A percentile compares a stretch with the other conserved stretches of the same genome.
These are phyloP conservation scores for Sandelia bainsii DNA, from an alignment of 2,797 vertebrate genomes.

Conservation along the genomic window DNA sequence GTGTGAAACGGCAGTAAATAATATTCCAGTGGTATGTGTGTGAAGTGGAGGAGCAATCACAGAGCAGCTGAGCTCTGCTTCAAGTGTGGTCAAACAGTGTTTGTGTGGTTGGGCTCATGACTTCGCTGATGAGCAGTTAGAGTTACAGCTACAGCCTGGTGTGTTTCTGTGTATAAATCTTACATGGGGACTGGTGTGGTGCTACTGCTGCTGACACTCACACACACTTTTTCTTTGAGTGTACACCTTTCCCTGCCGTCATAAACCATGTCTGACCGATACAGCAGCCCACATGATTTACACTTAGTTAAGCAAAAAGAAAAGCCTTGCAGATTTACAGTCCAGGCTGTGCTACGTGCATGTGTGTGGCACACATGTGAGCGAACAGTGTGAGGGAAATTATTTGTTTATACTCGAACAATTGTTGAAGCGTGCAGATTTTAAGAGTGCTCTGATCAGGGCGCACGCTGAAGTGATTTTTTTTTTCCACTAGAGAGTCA, in stretches of 20 bases:
- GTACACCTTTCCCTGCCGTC: constrained; percentile 59
- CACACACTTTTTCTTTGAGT: constrained; percentile 46
- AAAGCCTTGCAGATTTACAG: constrained; percentile 72
- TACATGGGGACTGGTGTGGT: constrained; percentile 9
- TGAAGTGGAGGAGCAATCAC: constrained; percentile 59
- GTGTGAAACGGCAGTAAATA: constrained; percentile 65
- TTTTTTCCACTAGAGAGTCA: neutral
- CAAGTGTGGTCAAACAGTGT: constrained; percentile 74
- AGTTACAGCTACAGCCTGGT: constrained; percentile 59
- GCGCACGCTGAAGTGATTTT: neutral
- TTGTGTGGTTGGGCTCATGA: constrained; percentile 74
- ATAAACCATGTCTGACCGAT: constrained; percentile 73
- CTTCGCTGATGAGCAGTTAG: constrained; percentile 73
- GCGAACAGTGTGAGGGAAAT: constrained; percentile 26
- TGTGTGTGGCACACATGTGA: constrained; percentile 29
- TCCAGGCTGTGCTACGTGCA: constrained; percentile 41
- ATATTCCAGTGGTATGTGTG: constrained; percentile 53
- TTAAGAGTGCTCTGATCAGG: constrained; percentile 12
- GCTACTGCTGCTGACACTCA: constrained; percentile 30
- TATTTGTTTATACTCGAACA: constrained; percentile 60
- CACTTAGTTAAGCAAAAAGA: constrained; percentile 29
- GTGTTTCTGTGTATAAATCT: constrained; percentile 58
- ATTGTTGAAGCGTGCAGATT: constrained; percentile 47
- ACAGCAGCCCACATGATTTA: constrained; percentile 67
- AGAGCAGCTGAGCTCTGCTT: constrained; percentile 50